phyloP scores from a whole-genome alignment of 2,797 vertebrate species.

The Crotalus adamanteus region DNA sequence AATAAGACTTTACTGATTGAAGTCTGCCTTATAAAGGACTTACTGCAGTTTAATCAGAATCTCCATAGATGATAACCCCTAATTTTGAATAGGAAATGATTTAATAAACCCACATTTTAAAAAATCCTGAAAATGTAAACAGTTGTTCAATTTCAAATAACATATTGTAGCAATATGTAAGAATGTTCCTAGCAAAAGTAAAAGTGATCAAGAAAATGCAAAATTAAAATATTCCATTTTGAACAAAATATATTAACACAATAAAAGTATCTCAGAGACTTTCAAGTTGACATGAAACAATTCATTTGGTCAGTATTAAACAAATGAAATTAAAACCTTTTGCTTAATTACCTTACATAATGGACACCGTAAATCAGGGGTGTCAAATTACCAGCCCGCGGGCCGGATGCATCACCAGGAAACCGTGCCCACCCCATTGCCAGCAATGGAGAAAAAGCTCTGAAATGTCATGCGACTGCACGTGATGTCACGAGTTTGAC shows the following conservation, averaged over 20 bases:
- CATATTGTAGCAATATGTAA: slow-evolving; percentile 57
- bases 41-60: not conserved
- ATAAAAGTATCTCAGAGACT: slow-evolving; percentile 42
- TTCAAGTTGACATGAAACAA: slow-evolving; percentile 34
- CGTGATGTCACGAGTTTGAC: no score
- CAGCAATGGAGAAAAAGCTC: no score
- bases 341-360: slow-evolving; percentile 38
- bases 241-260: slow-evolving; percentile 38
- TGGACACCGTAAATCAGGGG: slow-evolving; percentile 27
- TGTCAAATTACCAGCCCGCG: no score
- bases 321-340: not conserved
- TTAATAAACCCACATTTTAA: not conserved
- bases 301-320: not conserved
- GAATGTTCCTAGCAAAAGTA: slow-evolving; percentile 46
- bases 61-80: not conserved
- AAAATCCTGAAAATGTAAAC: slow-evolving; percentile 2
- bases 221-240: slow-evolving; percentile 61
- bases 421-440: no score
- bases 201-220: slow-evolving; percentile 61
- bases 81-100: not conserved
- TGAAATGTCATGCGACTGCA: no score
- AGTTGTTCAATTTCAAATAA: slow-evolving; percentile 54
- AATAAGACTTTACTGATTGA: not conserved
- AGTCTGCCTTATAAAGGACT: not conserved
- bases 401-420: no score